Evolutionary conservation across 2,888 invertebrate genomes (phyloP), one percentile per base, ranked within the genome.

Genomic region (Ormyrus labotus): DNA sequence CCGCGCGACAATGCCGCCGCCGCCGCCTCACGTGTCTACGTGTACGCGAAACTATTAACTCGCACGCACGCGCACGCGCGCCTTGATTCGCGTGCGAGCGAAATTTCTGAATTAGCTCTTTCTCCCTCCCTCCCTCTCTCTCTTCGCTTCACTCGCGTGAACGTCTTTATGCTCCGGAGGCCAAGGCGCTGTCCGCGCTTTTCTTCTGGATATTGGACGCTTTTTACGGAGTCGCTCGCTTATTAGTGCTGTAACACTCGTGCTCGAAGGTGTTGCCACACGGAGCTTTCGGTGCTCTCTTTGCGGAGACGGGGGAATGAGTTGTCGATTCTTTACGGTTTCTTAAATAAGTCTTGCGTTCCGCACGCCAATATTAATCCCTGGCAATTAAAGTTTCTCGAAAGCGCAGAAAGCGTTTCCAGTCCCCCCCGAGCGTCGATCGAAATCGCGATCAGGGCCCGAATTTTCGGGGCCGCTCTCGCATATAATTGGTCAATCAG

Each of bases 61-160:
- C 34, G 63, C 64, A 53, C 63, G 63, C 51, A 47, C 13, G 9
- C 0, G 53, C 45, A 50, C 50, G 68, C 6, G 64, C n/a, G 47
- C n/a, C 47, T 13, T 13, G 68, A 58, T 34, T 34, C 34, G 34
- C 34, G 34, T 34, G 34, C 34, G 60, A 75, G 67, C 45, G 53
- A 67, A 74, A 64, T 64, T 77, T 77, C 57, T 63, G 63, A 84
- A 81, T 83, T 84, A 83, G 85, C 82, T 85, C 84, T 84, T 84
- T 0, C 34, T 34, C 34, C 4, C 34, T 4, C 34, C 3, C 34
- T 34, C 19, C 0, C 13, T 13, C 13, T 85, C 85, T 1, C 19
- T 0, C 19, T 19, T 19, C 19, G 84, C 86, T 86, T 76, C 71
- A 78, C 80, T 79, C 81, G 74, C 81, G 76, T 83, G 75, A 13